Conservation (phyloP, 1,140 invertebrate species). For the Neodiprion virginianus region DNA sequence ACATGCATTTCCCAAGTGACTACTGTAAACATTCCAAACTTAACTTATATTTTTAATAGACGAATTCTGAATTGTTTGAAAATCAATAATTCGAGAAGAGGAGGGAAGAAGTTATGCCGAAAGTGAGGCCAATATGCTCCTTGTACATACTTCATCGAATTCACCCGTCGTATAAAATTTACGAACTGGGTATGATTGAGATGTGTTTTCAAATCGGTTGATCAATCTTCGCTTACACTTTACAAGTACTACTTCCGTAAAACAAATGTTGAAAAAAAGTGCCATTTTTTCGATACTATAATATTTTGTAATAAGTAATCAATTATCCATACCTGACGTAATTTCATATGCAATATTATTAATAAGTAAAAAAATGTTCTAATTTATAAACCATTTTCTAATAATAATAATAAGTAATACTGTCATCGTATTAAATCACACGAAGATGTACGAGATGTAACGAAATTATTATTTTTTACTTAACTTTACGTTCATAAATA, state of each 20-base stretch:
- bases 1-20: constrained; percentile 30
- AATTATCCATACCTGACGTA: not conserved
- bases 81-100: constrained; percentile 1
- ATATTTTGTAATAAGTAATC: not conserved
- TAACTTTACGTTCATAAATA: no score
- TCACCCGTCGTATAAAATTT: not conserved
- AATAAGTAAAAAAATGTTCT: not conserved
- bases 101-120: not conserved
- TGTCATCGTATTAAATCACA: no score
- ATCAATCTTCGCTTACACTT: not conserved
- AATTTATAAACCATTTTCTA: not conserved
- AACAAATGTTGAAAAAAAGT: constrained; percentile 1
- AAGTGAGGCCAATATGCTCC: no score
- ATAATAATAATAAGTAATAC: no score
- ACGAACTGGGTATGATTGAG: not conserved
- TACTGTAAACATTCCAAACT: constrained; percentile 33
- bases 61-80: not conserved
- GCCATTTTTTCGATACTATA: not conserved
- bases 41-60: not conserved
- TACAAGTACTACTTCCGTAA: not conserved
- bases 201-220: not conserved
- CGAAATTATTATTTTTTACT: no score
- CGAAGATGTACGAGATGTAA: no score
- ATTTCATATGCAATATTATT: no score
- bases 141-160: no score